These are phyloP conservation scores for Ariopsis seemanni DNA, from an alignment of 2,113 vertebrate genomes.

Conservation along the genomic window DNA sequence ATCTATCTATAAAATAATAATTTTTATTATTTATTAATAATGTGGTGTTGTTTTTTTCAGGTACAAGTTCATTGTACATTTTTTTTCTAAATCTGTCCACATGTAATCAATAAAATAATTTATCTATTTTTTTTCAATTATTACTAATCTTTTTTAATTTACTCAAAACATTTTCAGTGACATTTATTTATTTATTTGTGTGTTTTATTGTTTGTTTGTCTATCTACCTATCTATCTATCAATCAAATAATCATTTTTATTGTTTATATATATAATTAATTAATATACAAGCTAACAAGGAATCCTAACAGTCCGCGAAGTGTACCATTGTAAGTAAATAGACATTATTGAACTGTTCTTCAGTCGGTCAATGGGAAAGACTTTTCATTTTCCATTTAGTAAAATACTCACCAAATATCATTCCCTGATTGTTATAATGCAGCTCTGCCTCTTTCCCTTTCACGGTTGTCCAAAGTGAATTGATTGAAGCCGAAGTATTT, in stretches of 20 bases:
- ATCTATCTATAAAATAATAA: background rate
- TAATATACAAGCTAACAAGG: background rate
- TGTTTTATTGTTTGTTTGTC: no score
- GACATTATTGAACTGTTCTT: conserved; percentile 43
- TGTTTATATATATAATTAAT: background rate
- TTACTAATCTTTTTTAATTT: no score
- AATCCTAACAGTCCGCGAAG: background rate
- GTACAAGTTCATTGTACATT: no score
- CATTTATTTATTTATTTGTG: no score
- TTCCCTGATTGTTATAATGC: conserved; percentile 45
- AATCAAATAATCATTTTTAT: no score
- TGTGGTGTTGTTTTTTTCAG: no score
- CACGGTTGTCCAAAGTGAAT: conserved; percentile 63
- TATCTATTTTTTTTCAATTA: no score
- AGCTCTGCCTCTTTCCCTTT: conserved; percentile 55
- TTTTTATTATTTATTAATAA: background rate
- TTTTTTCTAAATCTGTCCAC: no score
- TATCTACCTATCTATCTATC: no score
- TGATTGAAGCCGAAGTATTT: conserved; percentile 53
- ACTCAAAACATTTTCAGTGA: no score
- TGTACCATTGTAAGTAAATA: background rate
- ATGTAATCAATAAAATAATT: no score
- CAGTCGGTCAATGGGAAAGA: conserved; percentile 55
- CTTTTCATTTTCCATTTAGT: conserved; percentile 2
- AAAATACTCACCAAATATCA: conserved; percentile 20